Evolutionary conservation across 2,797 vertebrate genomes (phyloP), one percentile per base, ranked within the genome.

Genomic region (Eurystomus glaucurus): DNA sequence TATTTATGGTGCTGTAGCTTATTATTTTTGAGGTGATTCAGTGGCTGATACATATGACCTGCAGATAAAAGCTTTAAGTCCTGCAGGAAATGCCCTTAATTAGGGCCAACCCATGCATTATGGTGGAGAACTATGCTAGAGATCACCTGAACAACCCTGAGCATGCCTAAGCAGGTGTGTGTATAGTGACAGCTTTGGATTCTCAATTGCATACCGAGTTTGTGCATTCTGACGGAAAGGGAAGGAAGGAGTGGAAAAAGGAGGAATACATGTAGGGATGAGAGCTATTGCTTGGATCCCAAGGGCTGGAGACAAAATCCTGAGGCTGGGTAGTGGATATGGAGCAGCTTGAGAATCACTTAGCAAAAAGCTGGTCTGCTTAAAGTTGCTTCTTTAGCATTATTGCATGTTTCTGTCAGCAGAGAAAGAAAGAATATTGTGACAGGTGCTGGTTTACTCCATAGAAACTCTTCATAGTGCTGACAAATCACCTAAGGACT

Each of bases 141-240:
- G 18, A 57, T 84, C 26, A 33, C 29, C 5, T 5, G 69, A 39
- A 64, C 19, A 60, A 4, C 20, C 80, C 64, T 82, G 14, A 0
- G 0, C 16, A 1, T 69, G 25, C 31, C 55, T 76, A 0, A 51
- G 39, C 19, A 48, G 17, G 11, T 68, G 21, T 45, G n/a, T 14
- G 4, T 39, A 7, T 22, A 60, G n/a, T 37, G 26, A 37, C 21
- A 17, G 4, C 14, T 86, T 45, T 64, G 18, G 16, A 28, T 77
- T 28, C 16, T 86, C 45, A 52, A 0, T 31, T 77, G 19, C 16
- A 11, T 83, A 41, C 28, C 37, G 37, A 37, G 18, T 64, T 89
- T 79, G 22, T 87, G 22, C 9, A 18, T 39, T n/a, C n/a, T 64
- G 33, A 51, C 39, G 51, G 39, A 21, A 77, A 19, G 11, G 29